Conservation (phyloP, 2,113 vertebrate genomes). For the Leucoraja erinaceus region DNA sequence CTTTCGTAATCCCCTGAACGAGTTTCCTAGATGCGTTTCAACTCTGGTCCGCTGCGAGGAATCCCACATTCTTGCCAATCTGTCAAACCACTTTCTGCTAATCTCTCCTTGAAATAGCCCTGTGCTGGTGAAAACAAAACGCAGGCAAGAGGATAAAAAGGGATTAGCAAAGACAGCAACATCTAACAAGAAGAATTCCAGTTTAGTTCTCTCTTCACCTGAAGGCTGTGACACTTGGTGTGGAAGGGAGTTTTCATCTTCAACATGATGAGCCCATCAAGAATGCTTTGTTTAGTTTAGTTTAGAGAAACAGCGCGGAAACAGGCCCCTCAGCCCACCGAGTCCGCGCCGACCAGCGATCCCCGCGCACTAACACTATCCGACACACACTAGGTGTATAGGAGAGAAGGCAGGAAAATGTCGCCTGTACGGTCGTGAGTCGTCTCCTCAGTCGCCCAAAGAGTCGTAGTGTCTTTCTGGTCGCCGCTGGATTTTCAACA, state of each 20-base stretch:
- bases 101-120: background rate
- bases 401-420: no score
- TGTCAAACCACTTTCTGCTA: background rate
- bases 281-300: background rate
- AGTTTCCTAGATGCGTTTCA: background rate
- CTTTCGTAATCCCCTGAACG: background rate
- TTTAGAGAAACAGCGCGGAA: no score
- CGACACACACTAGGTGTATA: no score
- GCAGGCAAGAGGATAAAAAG: background rate
- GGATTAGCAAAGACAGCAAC: background rate
- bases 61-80: background rate
- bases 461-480: no score
- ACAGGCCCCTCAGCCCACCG: no score
- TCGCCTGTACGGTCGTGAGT: no score
- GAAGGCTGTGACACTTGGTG: background rate
- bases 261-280: background rate
- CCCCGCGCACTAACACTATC: no score
- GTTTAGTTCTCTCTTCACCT: background rate
- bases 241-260: no score
- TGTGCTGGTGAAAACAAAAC: background rate
- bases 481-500: no score
- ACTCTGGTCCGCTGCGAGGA: background rate
- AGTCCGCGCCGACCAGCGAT: no score
- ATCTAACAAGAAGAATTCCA: background rate
- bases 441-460: no score